phyloP scores from a whole-genome alignment of 2,113 vertebrate genomes.

The Malurus melanocephalus region DNA sequence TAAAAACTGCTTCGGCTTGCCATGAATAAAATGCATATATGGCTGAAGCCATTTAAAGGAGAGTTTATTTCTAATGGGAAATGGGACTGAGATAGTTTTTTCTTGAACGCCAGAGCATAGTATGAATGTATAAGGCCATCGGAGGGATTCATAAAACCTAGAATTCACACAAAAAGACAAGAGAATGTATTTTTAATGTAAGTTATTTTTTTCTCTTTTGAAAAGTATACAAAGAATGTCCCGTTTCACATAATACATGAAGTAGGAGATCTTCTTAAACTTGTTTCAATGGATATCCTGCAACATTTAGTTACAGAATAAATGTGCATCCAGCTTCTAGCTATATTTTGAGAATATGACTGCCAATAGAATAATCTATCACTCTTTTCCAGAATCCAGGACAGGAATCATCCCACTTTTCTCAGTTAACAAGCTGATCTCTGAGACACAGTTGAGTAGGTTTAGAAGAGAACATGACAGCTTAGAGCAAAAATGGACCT shows the following conservation, averaged over 20 bases:
- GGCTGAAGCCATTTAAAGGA: neutral
- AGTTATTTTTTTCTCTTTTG: neutral
- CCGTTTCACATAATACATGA: neutral
- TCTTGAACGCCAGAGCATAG: neutral
- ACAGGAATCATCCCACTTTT: neutral
- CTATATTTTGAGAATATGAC: neutral
- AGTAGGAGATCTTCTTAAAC: neutral
- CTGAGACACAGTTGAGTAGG: neutral
- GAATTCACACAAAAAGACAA: neutral
- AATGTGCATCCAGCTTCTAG: neutral
- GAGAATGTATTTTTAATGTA: neutral
- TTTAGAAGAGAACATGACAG: neutral
- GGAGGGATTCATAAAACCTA: neutral
- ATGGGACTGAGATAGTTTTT: neutral
- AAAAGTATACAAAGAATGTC: neutral
- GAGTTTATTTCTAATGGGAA: conserved; percentile 8
- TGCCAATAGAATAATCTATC: neutral
- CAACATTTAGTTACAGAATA: neutral
- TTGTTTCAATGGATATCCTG: neutral
- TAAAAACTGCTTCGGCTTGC: neutral
- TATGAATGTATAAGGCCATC: neutral
- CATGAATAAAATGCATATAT: neutral
- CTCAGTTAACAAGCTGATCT: neutral
- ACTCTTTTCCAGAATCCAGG: neutral
- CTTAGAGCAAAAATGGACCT: neutral